A percentile compares a stretch with the other conserved stretches of the same genome.
phyloP scores from a whole-genome alignment of 2,888 invertebrate genomes.

The Agrotis ipsilon region DNA sequence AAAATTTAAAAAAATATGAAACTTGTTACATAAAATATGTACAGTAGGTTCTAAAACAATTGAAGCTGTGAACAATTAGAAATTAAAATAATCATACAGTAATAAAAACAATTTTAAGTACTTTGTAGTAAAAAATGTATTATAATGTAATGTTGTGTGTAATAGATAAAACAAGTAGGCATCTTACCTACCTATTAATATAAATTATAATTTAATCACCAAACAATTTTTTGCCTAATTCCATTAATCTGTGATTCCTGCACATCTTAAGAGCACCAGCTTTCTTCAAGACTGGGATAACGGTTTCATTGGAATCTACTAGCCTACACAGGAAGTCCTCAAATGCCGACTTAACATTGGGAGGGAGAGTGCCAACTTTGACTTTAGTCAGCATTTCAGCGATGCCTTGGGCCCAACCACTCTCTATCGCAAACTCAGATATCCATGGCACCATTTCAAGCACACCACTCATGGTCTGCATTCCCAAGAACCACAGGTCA shows the following conservation, averaged over 20 bases:
- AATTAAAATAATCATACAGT: conserved; percentile 32
- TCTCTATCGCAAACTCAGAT: conserved; percentile 97
- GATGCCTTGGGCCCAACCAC: conserved; percentile 98
- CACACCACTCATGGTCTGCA: conserved; percentile 97
- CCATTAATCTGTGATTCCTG: conserved; percentile 97
- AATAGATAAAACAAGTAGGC: conserved; percentile 69
- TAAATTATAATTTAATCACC: conserved; percentile 92
- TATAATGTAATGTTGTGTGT: conserved; percentile 48
- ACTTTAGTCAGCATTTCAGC: conserved; percentile 95
- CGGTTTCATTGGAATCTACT: conserved; percentile 95
- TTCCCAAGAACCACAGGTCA: conserved; percentile 98
- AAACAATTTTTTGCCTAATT: conserved; percentile 96
- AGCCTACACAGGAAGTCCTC: conserved; percentile 97
- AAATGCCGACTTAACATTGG: conserved; percentile 97
- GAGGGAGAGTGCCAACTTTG: conserved; percentile 95
- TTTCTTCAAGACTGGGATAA: conserved; percentile 94
- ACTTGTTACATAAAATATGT: conserved; percentile 63
- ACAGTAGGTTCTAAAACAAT: conserved; percentile 62
- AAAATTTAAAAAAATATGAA: conserved; percentile 37
- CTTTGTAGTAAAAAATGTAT: conserved; percentile 67
- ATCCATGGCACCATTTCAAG: conserved; percentile 96
- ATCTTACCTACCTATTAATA: conserved; percentile 64
- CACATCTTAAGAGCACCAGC: conserved; percentile 96
- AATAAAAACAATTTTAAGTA: conserved; percentile 64
- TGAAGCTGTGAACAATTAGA: conserved; percentile 29